Conservation (phyloP, 2,888 invertebrate genomes). For the Trachelus tabidus region DNA sequence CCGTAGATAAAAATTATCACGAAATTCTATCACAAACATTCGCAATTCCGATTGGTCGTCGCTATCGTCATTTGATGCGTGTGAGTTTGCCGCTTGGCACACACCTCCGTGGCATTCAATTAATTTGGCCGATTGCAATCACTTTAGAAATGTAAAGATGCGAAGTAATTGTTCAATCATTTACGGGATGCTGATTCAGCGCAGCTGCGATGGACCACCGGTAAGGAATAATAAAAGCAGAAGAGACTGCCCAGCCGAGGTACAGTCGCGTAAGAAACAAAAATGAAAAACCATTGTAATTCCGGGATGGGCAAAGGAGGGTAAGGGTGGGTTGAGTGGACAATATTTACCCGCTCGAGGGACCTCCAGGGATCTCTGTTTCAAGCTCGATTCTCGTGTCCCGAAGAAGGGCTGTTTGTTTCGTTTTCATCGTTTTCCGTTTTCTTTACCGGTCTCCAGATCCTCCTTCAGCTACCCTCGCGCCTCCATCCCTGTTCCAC, state of each 20-base stretch:
- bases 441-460: neutral
- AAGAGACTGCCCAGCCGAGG: conserved; percentile 15
- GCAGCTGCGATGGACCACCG: too few species aligned
- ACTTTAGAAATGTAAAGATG: too few species aligned
- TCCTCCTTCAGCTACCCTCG: conserved; percentile 19
- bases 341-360: conserved; percentile 31
- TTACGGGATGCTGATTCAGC: too few species aligned
- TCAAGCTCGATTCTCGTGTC: conserved; percentile 47
- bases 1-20: too few species aligned
- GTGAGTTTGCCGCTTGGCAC: too few species aligned
- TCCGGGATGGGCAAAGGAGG: conserved; percentile 21
- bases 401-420: conserved; percentile 18
- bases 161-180: too few species aligned
- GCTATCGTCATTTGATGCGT: too few species aligned
- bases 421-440: neutral
- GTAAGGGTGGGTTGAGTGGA: conserved; percentile 35
- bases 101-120: too few species aligned
- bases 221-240: conserved; percentile 19
- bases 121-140: too few species aligned
- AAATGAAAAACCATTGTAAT: conserved; percentile 12
- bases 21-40: too few species aligned
- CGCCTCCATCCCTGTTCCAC: conserved; percentile 14
- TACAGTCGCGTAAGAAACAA: conserved; percentile 1
- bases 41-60: too few species aligned
- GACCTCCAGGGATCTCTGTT: conserved; percentile 37